Conservation (phyloP, 2,113 vertebrate genomes). For the Dicrurus megarhynchus region DNA sequence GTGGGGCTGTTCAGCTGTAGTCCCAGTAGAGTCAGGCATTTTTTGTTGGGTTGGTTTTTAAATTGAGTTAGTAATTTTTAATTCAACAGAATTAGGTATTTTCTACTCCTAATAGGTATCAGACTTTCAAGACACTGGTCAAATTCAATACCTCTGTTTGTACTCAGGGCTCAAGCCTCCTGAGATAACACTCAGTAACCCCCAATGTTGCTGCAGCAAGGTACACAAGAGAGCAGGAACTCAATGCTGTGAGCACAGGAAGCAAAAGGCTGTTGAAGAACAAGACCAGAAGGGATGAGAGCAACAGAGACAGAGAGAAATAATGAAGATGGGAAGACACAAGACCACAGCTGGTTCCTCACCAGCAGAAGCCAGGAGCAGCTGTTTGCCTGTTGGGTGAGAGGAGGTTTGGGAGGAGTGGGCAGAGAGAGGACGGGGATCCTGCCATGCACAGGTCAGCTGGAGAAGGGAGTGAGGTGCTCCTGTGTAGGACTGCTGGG, state of each 20-base stretch:
- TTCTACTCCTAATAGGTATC: background rate
- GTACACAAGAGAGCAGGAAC: background rate
- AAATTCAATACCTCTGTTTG: background rate
- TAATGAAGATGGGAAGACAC: background rate
- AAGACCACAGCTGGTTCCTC: background rate
- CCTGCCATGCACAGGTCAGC: accelerated
- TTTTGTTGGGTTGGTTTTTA: background rate
- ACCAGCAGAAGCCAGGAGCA: background rate
- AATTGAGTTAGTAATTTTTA: background rate
- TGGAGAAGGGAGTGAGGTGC: background rate
- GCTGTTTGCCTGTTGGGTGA: accelerated
- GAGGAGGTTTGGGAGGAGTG: background rate
- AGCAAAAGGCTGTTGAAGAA: background rate
- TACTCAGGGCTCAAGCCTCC: background rate
- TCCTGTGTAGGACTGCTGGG: background rate
- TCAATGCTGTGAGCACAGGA: background rate
- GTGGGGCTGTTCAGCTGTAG: background rate
- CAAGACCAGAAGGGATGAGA: background rate
- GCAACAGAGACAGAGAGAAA: background rate
- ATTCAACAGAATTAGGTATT: background rate
- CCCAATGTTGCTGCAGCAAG: background rate
- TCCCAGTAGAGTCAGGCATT: background rate
- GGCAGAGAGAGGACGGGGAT: background rate
- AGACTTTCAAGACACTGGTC: background rate
- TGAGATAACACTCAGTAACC: background rate